Percentiles rank a stretch among this genome's conserved stretches.
Evolutionary conservation across 1,140 invertebrate species (phyloP).

Genomic region (Drosophila watanabei): DNA sequence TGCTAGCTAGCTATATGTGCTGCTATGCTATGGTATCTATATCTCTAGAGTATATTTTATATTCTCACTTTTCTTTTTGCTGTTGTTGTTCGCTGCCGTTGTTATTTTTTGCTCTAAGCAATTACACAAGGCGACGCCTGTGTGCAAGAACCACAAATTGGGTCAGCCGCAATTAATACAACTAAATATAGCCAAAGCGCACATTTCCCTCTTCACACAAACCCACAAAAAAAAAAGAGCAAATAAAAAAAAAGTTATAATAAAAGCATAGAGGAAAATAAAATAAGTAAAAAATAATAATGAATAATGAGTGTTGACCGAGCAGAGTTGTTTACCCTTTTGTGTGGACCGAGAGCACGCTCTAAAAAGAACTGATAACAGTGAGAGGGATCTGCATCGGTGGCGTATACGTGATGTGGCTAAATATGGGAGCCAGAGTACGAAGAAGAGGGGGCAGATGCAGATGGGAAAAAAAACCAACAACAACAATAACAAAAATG

Average conservation of each 20-base stretch:
- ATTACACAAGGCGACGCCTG: conserved; percentile 47
- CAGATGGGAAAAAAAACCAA: neutral
- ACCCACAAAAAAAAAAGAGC: conserved; percentile 10
- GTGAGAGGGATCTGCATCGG: conserved; percentile 18
- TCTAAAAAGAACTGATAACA: conserved; percentile 30
- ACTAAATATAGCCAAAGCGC: conserved; percentile 72
- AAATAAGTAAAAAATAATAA: conserved; percentile 23
- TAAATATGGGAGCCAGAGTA: conserved; percentile 15
- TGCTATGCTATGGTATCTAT: conserved; percentile 8
- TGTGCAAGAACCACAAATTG: conserved; percentile 63
- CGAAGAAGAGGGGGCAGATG: neutral
- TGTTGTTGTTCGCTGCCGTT: neutral
- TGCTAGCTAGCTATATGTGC: neutral
- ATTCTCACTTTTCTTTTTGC: conserved; percentile 9
- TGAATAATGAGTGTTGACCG: conserved; percentile 42
- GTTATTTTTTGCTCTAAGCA: conserved; percentile 54
- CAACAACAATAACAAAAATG: conserved; percentile 4
- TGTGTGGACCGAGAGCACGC: conserved; percentile 15
- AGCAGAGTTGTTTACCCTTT: conserved; percentile 39
- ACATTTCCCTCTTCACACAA: conserved; percentile 24
- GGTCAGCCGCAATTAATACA: conserved; percentile 76
- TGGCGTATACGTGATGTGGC: conserved; percentile 44
- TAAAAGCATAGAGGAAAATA: conserved; percentile 5
- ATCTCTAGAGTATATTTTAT: conserved; percentile 22
- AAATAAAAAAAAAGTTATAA: conserved; percentile 12